phyloP scores from a whole-genome alignment of 1,140 invertebrate genomes.

The Anastrepha ludens region DNA sequence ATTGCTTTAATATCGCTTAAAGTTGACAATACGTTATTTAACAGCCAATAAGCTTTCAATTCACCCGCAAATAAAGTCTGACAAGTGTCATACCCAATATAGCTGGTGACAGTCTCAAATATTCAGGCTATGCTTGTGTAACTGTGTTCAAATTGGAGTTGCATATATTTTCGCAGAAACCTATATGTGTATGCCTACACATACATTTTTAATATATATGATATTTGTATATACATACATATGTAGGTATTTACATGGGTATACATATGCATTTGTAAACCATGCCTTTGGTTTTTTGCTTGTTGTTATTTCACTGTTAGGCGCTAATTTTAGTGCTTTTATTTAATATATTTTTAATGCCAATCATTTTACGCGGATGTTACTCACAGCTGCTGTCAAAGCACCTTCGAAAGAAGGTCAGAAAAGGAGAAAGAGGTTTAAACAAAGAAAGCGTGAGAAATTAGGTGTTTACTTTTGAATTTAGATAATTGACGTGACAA shows the following conservation, averaged over 20 bases:
- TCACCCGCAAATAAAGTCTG: background rate
- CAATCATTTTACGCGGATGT: constrained; percentile 25
- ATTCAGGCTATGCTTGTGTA: background rate
- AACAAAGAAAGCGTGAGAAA: background rate
- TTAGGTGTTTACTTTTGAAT: constrained; percentile 58
- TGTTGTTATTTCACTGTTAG: background rate
- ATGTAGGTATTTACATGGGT: background rate
- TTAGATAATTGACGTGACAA: constrained; percentile 59
- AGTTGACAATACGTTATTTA: constrained; percentile 39
- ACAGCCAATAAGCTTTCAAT: constrained; percentile 44
- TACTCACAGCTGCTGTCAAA: background rate
- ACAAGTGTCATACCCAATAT: background rate
- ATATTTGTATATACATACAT: background rate
- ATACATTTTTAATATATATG: no score
- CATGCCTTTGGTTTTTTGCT: background rate
- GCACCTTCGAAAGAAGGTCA: background rate
- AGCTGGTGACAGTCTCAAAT: background rate
- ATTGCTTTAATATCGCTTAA: constrained; percentile 51
- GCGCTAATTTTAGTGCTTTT: background rate
- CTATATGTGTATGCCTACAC: no score
- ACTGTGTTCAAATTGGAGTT: background rate
- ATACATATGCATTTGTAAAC: background rate
- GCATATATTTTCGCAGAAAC: no score
- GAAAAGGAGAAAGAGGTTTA: background rate
- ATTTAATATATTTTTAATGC: constrained; percentile 34